Evolutionary conservation across 2,113 vertebrate species (phyloP).

Genomic region (Porphyrio hochstetteri): DNA sequence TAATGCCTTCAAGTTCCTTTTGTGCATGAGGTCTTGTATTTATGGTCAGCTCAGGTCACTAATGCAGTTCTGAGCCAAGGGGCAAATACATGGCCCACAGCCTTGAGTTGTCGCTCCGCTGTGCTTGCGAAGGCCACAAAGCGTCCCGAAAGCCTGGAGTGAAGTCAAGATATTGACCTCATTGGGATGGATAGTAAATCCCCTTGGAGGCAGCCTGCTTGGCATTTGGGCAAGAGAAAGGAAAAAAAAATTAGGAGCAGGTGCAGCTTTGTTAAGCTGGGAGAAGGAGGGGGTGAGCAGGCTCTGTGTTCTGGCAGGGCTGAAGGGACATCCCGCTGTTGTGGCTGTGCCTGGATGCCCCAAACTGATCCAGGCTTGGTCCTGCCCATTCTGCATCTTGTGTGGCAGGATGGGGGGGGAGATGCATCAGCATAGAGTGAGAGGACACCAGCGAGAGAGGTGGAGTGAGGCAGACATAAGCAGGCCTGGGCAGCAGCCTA

Average conservation of each 20-base stretch:
- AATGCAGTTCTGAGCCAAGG: conserved; percentile 3
- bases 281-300: neutral
- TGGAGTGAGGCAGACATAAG: neutral
- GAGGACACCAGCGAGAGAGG: neutral
- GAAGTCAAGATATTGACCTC: neutral
- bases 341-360: rapidly evolving
- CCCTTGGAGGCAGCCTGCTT: neutral
- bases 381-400: neutral
- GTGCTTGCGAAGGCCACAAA: neutral
- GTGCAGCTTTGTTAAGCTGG: neutral
- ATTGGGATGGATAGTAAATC: neutral
- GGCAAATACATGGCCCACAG: neutral
- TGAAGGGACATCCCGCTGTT: neutral
- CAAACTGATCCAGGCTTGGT: neutral
- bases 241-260: neutral
- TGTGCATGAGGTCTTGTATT: neutral
- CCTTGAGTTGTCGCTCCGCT: rapidly evolving
- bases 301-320: neutral
- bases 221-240: neutral
- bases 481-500: no score
- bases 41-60: neutral
- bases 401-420: neutral
- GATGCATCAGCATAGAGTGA: neutral
- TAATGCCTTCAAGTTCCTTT: neutral
- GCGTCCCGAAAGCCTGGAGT: neutral